These are phyloP conservation scores for Cyrtorhinus lividipennis DNA, from an alignment of 1,140 invertebrate species.

Conservation along the genomic window DNA sequence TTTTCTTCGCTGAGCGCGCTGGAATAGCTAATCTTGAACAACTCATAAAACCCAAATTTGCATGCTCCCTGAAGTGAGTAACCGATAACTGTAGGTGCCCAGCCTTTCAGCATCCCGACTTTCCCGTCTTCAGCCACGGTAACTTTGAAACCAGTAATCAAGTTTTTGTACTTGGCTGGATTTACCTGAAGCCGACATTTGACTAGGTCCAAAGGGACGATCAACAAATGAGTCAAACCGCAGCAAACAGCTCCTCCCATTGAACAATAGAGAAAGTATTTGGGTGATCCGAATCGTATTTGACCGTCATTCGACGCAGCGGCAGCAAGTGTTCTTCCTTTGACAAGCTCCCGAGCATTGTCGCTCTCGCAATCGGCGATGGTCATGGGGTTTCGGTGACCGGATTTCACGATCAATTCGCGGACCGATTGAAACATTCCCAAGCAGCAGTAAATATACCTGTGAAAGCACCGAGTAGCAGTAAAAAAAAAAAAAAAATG, in stretches of 20 bases:
- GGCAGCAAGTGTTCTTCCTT: conserved; percentile 40
- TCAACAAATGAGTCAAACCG: conserved; percentile 70
- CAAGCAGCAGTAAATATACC: too few relatives aligned
- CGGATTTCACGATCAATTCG: background rate
- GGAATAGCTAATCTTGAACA: conserved; percentile 79
- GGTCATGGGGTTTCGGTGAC: background rate
- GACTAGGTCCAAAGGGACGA: conserved; percentile 93
- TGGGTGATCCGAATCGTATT: conserved; percentile 85
- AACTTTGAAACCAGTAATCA: conserved; percentile 76
- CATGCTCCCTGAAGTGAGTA: conserved; percentile 85
- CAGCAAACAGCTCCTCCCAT: conserved; percentile 92
- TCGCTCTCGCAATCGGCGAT: background rate
- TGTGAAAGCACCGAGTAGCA: too few relatives aligned
- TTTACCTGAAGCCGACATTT: conserved; percentile 98
- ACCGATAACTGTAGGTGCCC: conserved; percentile 96
- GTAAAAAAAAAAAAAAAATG: too few relatives aligned
- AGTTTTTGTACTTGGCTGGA: conserved; percentile 82
- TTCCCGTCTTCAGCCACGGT: conserved; percentile 76
- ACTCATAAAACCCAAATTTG: conserved; percentile 80
- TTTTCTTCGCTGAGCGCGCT: conserved; percentile 84
- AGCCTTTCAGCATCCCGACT: conserved; percentile 79
- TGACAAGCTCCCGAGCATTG: conserved; percentile 30
- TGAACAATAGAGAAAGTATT: conserved; percentile 90
- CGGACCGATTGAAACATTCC: background rate
- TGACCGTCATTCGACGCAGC: conserved; percentile 35